Conservation (phyloP, 2,797 vertebrate genomes). For the Anguilla marmorata region DNA sequence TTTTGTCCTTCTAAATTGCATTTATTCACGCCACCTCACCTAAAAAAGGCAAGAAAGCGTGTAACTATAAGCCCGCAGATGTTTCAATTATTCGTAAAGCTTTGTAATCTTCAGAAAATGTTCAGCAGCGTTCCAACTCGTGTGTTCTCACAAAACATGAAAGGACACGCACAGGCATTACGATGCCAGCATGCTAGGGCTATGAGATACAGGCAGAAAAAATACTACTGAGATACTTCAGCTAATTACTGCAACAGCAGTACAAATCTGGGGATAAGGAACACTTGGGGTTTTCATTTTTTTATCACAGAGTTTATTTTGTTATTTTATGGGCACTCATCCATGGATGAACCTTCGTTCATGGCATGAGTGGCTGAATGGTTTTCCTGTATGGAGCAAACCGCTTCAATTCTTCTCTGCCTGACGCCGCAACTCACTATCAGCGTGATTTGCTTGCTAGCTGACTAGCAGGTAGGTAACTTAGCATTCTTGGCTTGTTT, state of each 20-base stretch:
- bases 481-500: no score
- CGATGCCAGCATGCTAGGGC: neutral
- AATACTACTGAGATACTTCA: neutral
- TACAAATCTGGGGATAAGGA: neutral
- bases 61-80: neutral
- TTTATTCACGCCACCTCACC: neutral
- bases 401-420: neutral
- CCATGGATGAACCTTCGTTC: neutral
- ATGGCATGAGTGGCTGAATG: neutral
- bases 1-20: neutral
- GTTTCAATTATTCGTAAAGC: neutral
- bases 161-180: neutral
- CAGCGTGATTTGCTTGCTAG: no score
- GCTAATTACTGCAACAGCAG: neutral
- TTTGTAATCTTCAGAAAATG: neutral
- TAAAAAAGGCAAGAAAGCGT: neutral
- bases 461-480: no score
- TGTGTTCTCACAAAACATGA: neutral
- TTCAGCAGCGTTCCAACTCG: neutral
- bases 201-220: neutral
- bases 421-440: no score
- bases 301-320: neutral
- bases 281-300: neutral
- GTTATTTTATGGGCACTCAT: neutral
- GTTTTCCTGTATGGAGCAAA: neutral